Evolutionary conservation across 2,888 invertebrate genomes (phyloP).

Genomic region (Orthosia cruda): DNA sequence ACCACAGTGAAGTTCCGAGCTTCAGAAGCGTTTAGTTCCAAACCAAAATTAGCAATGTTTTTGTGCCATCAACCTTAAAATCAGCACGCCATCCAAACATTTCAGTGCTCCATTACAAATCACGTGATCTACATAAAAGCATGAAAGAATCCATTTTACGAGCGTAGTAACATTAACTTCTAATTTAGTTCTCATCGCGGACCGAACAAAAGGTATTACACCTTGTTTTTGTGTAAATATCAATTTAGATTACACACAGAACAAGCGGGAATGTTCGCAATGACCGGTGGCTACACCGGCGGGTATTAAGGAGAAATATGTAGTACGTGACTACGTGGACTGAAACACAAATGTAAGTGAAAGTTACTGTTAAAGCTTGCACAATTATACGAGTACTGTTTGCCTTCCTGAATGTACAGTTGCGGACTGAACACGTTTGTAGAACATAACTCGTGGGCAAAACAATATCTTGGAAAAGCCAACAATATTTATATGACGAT

Average conservation of each 20-base stretch:
- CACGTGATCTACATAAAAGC: constrained; percentile 55
- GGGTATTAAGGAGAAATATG: constrained; percentile 84
- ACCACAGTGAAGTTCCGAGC: neutral
- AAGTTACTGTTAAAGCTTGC: constrained; percentile 71
- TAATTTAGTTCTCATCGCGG: constrained; percentile 58
- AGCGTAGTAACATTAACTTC: constrained; percentile 46
- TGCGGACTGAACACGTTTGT: neutral
- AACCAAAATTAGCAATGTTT: constrained; percentile 25
- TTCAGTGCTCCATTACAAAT: constrained; percentile 46
- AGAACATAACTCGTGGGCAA: neutral
- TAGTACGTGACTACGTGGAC: constrained; percentile 78
- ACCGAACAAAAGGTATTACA: constrained; percentile 61
- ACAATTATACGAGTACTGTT: constrained; percentile 59
- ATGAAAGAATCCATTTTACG: constrained; percentile 44
- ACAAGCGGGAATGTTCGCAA: constrained; percentile 71
- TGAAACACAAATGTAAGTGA: constrained; percentile 74
- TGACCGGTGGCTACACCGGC: constrained; percentile 71
- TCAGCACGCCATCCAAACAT: constrained; percentile 51
- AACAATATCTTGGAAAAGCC: neutral
- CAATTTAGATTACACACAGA: constrained; percentile 76
- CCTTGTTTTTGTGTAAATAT: constrained; percentile 75
- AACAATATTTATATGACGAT: neutral
- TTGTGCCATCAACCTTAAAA: constrained; percentile 31
- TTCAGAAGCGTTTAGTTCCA: constrained; percentile 32
- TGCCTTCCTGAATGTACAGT: constrained; percentile 39